Evolutionary conservation across 2,113 vertebrate genomes (phyloP), one percentile per base, ranked within the genome.

Genomic region (Colistium nudipinnis): DNA sequence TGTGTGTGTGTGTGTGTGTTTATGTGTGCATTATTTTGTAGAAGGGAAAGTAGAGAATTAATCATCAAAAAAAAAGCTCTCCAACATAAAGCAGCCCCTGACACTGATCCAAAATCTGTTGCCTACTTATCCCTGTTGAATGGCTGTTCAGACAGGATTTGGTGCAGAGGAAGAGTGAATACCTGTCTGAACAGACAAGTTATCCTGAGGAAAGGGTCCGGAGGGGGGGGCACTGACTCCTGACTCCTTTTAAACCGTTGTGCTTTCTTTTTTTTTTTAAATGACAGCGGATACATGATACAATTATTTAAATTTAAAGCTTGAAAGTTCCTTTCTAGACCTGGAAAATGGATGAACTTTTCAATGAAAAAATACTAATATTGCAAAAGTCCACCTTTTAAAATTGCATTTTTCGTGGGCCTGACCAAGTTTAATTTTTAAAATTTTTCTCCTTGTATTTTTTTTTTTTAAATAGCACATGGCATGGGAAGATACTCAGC

Each of bases 61-160:
- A 83, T 84, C 82, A 88, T 67, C 61, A 5, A 4, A 31, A 31
- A 45, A 52, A 57, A 55, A 60, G 16, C 45, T 24, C 36, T 71
- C 74, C 45, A 53, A 52, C 22, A 44, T 68, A 64, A 76, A 66
- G 24, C 72, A 80, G 64, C 64, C 74, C 64, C 62, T 74, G n/a
- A 81, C 82, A 82, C 80, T 81, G 73, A 85, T 70, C 71, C 70
- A 78, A 80, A 81, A 74, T 82, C 76, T 80, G 74, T 81, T 84
- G 68, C 54, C 62, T 77, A 70, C 80, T 83, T 70, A 85, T 81
- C 77, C 64, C 65, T 67, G 60, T 73, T 81, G 74, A 85, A 85
- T 77, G 81, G 2, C 39, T 65, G 80, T 70, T 31, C 4, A 38
- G 70, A 9, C 51, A 16, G 81, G 70, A 85, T 88, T 80, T 88